phyloP scores from a whole-genome alignment of 2,888 invertebrate species.

The Eilema griseolum region DNA sequence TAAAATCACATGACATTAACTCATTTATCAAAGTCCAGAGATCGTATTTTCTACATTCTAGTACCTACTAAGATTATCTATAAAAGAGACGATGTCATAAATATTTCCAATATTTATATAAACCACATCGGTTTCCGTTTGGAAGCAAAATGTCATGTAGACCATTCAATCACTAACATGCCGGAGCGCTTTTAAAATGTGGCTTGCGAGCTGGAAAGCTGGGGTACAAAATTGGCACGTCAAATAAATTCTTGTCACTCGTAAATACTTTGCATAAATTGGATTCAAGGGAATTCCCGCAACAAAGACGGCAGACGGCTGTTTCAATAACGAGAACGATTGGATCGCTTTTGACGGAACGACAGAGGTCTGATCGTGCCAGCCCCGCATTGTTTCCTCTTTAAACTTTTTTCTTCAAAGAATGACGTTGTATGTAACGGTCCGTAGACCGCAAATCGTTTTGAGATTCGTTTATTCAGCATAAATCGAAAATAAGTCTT shows the following conservation, averaged over 20 bases:
- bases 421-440: constrained; percentile 50
- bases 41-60: constrained; percentile 23
- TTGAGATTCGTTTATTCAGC: constrained; percentile 61
- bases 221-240: constrained; percentile 75
- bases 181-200: constrained; percentile 64
- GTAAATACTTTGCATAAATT: constrained; percentile 85
- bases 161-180: constrained; percentile 64
- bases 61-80: neutral
- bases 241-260: constrained; percentile 83
- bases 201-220: constrained; percentile 58
- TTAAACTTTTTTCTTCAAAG: constrained; percentile 53
- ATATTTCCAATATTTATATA: neutral
- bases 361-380: constrained; percentile 66
- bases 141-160: constrained; percentile 58
- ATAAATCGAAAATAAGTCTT: constrained; percentile 60
- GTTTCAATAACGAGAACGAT: constrained; percentile 80
- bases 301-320: constrained; percentile 79
- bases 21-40: constrained; percentile 43
- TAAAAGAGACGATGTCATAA: neutral
- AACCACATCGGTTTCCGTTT: constrained; percentile 38
- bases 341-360: constrained; percentile 79
- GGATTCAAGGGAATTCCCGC: constrained; percentile 77
- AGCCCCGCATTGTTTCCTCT: constrained; percentile 58
- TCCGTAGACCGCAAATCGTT: constrained; percentile 59
- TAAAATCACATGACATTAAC: constrained; percentile 36